Base-by-base conservation (phyloP, 2,797 vertebrate species). In the Fundulus diaphanus region DNA sequence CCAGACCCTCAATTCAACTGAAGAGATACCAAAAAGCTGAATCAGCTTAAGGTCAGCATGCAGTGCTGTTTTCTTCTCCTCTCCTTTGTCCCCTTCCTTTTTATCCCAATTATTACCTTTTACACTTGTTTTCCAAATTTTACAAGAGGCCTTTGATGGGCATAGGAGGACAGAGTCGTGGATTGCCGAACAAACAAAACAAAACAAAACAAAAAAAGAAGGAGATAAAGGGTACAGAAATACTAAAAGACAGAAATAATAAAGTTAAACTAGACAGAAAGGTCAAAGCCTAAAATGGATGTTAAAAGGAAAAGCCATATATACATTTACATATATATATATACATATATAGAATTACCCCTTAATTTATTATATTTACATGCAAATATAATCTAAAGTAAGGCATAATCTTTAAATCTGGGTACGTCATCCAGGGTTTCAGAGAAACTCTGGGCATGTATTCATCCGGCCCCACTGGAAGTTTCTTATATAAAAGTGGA, bases 401-500 rank as follows among this genome's bases (percentile, higher is more conserved):
- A 70, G 63, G 79, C 46, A 29, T 72, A 63, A 86, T 81, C 68
- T 82, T 81, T 57, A 49, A 52, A 82, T 59, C 78, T 33, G 33
- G 76, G 83, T 79, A 80, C 63, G 73, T 85, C 78, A 90, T 85
- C 78, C 70, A 85, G 5, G 72, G 59, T 82, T 90, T 89, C 87
- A 0, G 77, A 89, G 78, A 81, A 88, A 86, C 80, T 85, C 15
- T 72, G 88, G 90, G 85, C 83, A 78, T 78, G 87, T 73, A 71
- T 85, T 90, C 81, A 89, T 88, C 90, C 87, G 85, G 90, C 90
- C 89, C 87, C 87, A 83, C 89, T 93, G 92, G 92, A 95, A 94
- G 93, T 92, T 92, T 93, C 91, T 94, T 94, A 94, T 93, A 93
- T 93, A 94, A 94, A 93, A 88, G 63, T 72, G 86, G 86, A 94